Base-by-base conservation (phyloP, 1,140 invertebrate species). In the Danaus melanippus region DNA sequence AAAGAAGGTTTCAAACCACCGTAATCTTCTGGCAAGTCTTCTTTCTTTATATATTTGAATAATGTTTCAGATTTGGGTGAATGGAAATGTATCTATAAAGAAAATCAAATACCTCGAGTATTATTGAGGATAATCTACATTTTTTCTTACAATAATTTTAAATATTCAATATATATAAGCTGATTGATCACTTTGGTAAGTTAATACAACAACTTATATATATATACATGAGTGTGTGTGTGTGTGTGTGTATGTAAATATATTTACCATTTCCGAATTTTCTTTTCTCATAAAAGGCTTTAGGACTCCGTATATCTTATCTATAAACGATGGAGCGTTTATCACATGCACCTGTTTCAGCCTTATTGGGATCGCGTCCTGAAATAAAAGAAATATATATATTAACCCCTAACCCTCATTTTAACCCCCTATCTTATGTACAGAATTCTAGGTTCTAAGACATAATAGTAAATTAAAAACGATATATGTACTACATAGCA, bases 341-440 rank as follows among this genome's bases (percentile, higher is more conserved):
- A 92, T 80, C 58, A 94, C 88, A 78, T 95, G 93, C 50, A 94
- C 90, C 58, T 91, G 90, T 66, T 92, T 92, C 53, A 94, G 81
- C 61, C 92, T 89, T 11, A 92, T 71, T 0, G 93, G 93, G 67
- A 93, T 91, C 1, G 92, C 92, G 77, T 94, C 92, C 91, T 95
- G 87, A 52, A 88, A 89, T 48, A 40, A 21, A 49, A 10, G 21
- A 17, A 32, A 9, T 40, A 43, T 44, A 9, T 40, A 43, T 44
- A 8, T 39, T 39, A 39, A 50, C n/a, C 21, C 21, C 21, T 5
- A 32, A 7, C 21, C 21, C 21, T 4, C 17, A 21, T 21, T 21
- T 21, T 21, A 21, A 21, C 17, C 17, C 17, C 17, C 17, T 2
- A 21, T 5, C 21, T 7, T 4, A 32, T 32, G 21, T 4, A 32